Evolutionary conservation across 1,140 invertebrate species (phyloP).

Genomic region (Drosophila truncata): DNA sequence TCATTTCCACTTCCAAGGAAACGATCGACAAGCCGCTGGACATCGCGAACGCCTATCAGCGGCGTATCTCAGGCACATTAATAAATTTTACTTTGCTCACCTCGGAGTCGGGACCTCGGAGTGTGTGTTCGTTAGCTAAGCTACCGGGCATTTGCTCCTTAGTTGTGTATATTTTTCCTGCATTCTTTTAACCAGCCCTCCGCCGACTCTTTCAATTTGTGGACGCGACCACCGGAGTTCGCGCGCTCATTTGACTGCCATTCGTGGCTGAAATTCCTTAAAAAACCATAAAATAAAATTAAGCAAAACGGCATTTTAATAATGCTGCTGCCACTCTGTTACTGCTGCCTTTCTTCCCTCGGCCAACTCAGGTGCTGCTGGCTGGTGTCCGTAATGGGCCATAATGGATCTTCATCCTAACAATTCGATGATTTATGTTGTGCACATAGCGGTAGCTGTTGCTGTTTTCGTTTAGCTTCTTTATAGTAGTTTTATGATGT

Average conservation of each 20-base stretch:
- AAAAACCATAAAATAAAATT: constrained; percentile 84
- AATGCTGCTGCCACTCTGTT: constrained; percentile 51
- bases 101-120: constrained; percentile 17
- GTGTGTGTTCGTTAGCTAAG: constrained; percentile 67
- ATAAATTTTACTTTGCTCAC: constrained; percentile 80
- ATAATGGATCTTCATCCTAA: constrained; percentile 83
- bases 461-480: constrained; percentile 63
- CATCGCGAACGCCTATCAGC: constrained; percentile 61
- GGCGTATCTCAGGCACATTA: constrained; percentile 83
- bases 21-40: constrained; percentile 62
- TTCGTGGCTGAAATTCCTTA: constrained; percentile 73
- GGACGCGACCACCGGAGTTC: constrained; percentile 64
- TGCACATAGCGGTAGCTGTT: constrained; percentile 81
- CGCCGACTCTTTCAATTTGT: constrained; percentile 21
- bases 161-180: constrained; percentile 14
- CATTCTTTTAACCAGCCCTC: constrained; percentile 21
- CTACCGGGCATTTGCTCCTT: constrained; percentile 49
- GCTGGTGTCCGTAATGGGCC: constrained; percentile 78
- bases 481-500: constrained; percentile 75
- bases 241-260: constrained; percentile 64
- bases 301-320: constrained; percentile 85
- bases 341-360: constrained; percentile 28
- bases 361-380: constrained; percentile 42
- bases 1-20: constrained; percentile 85
- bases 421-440: constrained; percentile 85